Conservation (phyloP, 2,888 invertebrate species). For the Harmothoe impar region DNA sequence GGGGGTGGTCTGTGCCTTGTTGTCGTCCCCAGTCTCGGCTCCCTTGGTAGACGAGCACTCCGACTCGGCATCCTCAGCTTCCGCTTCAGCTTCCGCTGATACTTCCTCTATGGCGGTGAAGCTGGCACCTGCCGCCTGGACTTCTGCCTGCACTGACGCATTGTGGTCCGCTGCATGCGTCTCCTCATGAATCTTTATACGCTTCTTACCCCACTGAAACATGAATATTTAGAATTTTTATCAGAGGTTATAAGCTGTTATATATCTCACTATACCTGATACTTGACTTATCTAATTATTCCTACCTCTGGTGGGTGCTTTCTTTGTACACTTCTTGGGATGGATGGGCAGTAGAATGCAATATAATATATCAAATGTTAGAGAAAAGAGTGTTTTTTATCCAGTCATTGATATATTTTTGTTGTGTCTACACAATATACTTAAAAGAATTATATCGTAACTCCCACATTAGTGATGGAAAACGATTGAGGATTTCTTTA, state of each 20-base stretch:
- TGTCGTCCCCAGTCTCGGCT: not conserved
- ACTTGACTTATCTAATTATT: too few relatives aligned
- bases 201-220: slow-evolving; percentile 69
- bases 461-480: too few relatives aligned
- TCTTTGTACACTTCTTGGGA: too few relatives aligned
- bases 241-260: not conserved
- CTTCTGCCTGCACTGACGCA: not conserved
- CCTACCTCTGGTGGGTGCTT: too few relatives aligned
- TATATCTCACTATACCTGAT: too few relatives aligned
- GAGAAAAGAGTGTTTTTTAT: too few relatives aligned
- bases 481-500: too few relatives aligned
- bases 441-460: too few relatives aligned
- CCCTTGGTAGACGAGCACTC: not conserved
- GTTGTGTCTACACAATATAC: too few relatives aligned
- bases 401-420: too few relatives aligned
- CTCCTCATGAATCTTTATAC: slow-evolving; percentile 64
- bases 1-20: not conserved
- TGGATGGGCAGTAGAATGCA: too few relatives aligned
- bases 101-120: not conserved
- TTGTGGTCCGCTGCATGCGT: slow-evolving; percentile 1
- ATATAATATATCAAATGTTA: too few relatives aligned
- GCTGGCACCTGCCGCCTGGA: not conserved
- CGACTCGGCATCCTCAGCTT: not conserved
- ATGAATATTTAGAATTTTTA: not conserved
- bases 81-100: not conserved